Evolutionary conservation across 23 tunicate genomes (phyloP).

Genomic region (Styela plicata): DNA sequence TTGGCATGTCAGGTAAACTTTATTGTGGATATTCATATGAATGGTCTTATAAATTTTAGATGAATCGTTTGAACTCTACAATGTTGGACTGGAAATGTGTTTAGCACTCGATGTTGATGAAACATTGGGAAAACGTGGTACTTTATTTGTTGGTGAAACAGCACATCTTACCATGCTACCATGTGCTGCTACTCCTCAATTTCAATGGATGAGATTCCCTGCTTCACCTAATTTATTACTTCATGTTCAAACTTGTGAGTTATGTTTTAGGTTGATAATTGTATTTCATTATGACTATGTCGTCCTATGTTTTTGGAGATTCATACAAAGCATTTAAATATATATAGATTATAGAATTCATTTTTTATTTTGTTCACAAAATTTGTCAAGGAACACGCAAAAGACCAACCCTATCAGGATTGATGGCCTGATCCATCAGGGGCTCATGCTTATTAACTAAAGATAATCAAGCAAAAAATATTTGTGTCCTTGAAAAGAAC

Average conservation of each 20-base stretch:
- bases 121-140: not conserved
- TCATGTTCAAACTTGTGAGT: conserved; percentile 60
- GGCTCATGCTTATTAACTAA: not conserved
- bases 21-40: too few species aligned
- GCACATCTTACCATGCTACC: conserved; percentile 21
- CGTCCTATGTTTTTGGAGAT: too few species aligned
- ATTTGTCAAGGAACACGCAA: too few species aligned
- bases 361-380: too few species aligned
- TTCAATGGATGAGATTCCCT: conserved; percentile 43
- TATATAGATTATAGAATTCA: too few species aligned
- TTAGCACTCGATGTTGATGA: conserved; percentile 19
- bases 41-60: too few species aligned
- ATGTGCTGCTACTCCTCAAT: conserved; percentile 31
- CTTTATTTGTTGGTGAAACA: not conserved
- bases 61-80: conserved; percentile 57
- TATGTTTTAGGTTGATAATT: too few species aligned
- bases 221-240: conserved; percentile 26
- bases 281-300: too few species aligned
- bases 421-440: not conserved
- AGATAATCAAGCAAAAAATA: too few species aligned
- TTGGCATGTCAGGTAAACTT: too few species aligned
- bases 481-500: too few species aligned
- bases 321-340: too few species aligned
- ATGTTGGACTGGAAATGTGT: conserved; percentile 14
- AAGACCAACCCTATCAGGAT: not conserved